Evolutionary conservation across 2,888 invertebrate genomes (phyloP).

Genomic region (Coenonympha glycerion): DNA sequence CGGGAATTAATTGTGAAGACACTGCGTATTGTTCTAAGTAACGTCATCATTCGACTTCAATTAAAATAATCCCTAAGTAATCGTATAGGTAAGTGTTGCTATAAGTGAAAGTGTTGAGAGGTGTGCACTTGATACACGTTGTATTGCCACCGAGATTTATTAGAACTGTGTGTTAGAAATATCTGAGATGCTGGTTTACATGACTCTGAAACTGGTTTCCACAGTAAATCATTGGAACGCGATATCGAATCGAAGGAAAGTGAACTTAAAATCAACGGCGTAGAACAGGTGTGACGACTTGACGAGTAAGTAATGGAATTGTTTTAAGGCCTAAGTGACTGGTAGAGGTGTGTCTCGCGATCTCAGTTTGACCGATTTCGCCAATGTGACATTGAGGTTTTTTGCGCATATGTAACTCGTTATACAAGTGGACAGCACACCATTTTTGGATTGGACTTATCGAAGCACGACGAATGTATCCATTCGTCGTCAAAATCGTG

Average conservation of each 20-base stretch:
- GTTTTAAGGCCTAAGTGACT: slow-evolving; percentile 30
- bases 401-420: slow-evolving; percentile 1
- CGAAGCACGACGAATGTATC: too few species aligned
- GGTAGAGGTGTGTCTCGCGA: slow-evolving; percentile 49
- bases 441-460: neutral
- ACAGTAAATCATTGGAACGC: neutral
- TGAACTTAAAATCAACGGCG: slow-evolving; percentile 34
- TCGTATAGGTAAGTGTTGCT: too few species aligned
- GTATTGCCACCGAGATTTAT: slow-evolving; percentile 46
- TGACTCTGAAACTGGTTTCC: slow-evolving; percentile 48
- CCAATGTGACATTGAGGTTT: slow-evolving; percentile 11
- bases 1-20: slow-evolving; percentile 40
- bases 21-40: slow-evolving; percentile 49
- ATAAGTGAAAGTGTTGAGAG: neutral
- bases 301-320: too few species aligned
- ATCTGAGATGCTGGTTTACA: slow-evolving; percentile 38
- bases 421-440: neutral
- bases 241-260: slow-evolving; percentile 27
- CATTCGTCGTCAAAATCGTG: too few species aligned
- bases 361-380: slow-evolving; percentile 26
- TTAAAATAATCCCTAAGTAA: too few species aligned
- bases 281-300: slow-evolving; percentile 10
- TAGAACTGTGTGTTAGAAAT: slow-evolving; percentile 39
- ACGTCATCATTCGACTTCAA: slow-evolving; percentile 36
- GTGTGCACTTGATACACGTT: slow-evolving; percentile 39